Evolutionary conservation across 2,888 invertebrate genomes (phyloP), one percentile per base, ranked within the genome.

Genomic region (Macrostomum cliftonense): DNA sequence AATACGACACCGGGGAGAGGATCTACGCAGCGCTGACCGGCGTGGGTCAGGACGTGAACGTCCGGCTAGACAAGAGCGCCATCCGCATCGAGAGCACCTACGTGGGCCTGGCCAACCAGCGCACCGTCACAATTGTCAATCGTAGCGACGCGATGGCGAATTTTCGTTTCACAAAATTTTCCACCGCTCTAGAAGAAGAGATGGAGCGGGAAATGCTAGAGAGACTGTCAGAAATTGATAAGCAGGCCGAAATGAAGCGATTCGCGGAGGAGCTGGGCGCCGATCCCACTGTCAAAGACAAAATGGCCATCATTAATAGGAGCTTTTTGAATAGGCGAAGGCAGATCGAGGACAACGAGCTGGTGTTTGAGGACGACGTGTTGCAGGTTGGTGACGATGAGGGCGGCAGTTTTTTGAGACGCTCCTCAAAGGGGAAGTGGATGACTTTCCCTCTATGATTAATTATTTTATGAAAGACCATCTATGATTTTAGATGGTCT

Each of bases 1-100:
- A 58, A 28, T 70, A 68, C 55, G 67, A 68, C 52, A 65, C 69
- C 52, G 67, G 65, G n/a, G 70, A 70, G 52, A 58, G 63, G 47
- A 55, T 70, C n/a, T 60, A 55, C 45, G 61, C 70, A 17, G 48
- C 54, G 16, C 55, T 70, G 38, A 62, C 67, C 55, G 70, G 69
- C 40, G 63, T 61, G 7, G 63, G 66, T 12, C 63, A 68, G 49
- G 67, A 70, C 57, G 59, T 62, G 16, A 62, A 63, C 48, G 64
- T 70, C 4, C 55, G 68, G 37, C 57, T 70, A 47, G 69, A 70
- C 54, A 69, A 67, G 54, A 65, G 61, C 52, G 61, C 66, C 4
- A 57, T 70, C 17, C 55, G 63, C 7, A 63, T 70, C 49, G 70
- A 69, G 49, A 66, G 63, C 56, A 70, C 70, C 1, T 70, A 60